These are phyloP conservation scores for Hiodon alosoides DNA, from an alignment of 2,113 vertebrate genomes.

Conservation along the genomic window DNA sequence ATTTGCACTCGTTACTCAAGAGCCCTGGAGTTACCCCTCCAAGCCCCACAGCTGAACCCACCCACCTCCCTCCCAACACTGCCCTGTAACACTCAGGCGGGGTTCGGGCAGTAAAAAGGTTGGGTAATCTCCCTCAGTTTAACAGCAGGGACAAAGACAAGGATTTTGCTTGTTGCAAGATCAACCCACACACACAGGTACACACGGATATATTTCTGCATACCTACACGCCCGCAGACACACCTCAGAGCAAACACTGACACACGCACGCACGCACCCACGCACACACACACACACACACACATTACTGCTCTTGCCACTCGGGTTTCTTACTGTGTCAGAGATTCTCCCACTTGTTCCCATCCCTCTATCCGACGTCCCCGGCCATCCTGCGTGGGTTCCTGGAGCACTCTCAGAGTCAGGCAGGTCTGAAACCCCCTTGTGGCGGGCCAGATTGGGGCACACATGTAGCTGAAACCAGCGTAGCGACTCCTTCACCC, in stretches of 20 bases:
- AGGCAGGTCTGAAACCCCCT: background rate
- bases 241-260: background rate
- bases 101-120: background rate
- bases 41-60: background rate
- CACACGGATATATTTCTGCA: too few relatives aligned
- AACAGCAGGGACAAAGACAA: background rate
- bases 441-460: background rate
- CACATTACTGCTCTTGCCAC: constrained; percentile 6
- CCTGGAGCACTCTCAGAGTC: background rate
- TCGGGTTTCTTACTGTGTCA: background rate
- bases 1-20: too few relatives aligned
- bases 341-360: background rate
- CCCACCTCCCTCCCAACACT: background rate
- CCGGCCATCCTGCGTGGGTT: background rate
- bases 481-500: too few relatives aligned
- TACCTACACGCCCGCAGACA: background rate
- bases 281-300: constrained; percentile 21
- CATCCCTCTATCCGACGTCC: background rate
- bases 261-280: constrained; percentile 26
- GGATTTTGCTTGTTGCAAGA: background rate
- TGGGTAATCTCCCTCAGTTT: background rate
- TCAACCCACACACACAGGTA: background rate
- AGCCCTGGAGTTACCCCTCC: background rate
- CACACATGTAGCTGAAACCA: too few relatives aligned
- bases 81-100: background rate